Percentiles rank a stretch among this genome's conserved stretches.
phyloP scores from a whole-genome alignment of 2,888 invertebrate genomes.

The Sphecodes monilicornis region DNA sequence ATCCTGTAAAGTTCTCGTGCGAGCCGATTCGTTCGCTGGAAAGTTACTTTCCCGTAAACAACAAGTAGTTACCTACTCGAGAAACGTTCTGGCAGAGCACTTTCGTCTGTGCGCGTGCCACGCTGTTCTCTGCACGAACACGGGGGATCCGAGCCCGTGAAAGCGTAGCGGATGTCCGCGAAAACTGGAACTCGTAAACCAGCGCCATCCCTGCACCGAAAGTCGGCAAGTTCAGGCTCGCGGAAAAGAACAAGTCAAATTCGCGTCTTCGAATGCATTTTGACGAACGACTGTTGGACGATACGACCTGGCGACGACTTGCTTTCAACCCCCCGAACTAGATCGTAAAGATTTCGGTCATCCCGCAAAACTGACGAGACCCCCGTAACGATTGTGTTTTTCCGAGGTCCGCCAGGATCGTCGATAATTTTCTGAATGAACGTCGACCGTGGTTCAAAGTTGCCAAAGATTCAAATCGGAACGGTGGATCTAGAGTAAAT shows the following conservation, averaged over 20 bases:
- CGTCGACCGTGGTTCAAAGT: background rate
- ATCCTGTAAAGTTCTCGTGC: constrained; percentile 76
- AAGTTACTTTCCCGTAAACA: constrained; percentile 81
- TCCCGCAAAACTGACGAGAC: background rate
- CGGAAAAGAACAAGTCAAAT: constrained; percentile 20
- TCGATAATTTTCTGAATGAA: background rate
- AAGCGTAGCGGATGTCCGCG: constrained; percentile 69
- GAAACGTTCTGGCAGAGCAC: constrained; percentile 67
- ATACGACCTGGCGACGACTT: constrained; percentile 20
- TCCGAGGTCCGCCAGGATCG: background rate
- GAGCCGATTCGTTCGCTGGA: constrained; percentile 77
- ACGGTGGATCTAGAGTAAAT: background rate
- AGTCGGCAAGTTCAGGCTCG: constrained; percentile 53
- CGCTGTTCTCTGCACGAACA: constrained; percentile 57
- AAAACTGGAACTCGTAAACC: constrained; percentile 78
- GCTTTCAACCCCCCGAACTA: background rate
- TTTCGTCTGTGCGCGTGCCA: constrained; percentile 56
- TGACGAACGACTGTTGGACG: constrained; percentile 32
- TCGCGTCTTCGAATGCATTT: constrained; percentile 52
- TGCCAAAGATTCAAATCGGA: background rate
- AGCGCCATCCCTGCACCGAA: constrained; percentile 56
- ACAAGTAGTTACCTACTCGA: constrained; percentile 77
- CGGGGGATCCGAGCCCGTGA: constrained; percentile 26
- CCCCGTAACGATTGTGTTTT: constrained; percentile 16
- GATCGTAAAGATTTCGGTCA: constrained; percentile 31